Evolutionary conservation across 2,113 vertebrate species (phyloP).

Genomic region (Indicator maculatus): DNA sequence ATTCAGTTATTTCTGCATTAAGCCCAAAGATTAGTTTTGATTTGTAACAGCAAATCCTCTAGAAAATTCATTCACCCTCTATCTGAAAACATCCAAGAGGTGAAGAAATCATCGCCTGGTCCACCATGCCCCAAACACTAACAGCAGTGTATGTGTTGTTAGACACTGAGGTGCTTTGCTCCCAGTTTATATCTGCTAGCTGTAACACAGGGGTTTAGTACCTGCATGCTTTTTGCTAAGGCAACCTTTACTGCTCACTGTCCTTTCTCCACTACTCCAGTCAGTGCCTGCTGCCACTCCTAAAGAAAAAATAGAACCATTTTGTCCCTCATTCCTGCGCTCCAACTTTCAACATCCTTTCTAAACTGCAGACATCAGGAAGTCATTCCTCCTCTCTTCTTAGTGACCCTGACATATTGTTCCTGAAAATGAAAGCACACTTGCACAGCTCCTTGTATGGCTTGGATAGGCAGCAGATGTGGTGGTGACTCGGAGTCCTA

Average conservation of each 20-base stretch:
- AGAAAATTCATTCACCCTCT: background rate
- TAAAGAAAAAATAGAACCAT: background rate
- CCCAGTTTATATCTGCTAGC: background rate
- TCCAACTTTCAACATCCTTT: background rate
- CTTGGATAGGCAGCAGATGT: background rate
- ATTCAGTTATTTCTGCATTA: background rate
- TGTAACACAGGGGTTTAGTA: background rate
- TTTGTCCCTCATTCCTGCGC: background rate
- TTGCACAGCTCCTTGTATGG: background rate
- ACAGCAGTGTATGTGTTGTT: rapidly evolving
- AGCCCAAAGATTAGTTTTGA: background rate
- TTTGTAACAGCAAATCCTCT: background rate
- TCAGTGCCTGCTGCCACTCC: background rate
- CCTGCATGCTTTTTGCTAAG: background rate
- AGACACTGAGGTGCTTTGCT: background rate
- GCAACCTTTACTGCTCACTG: background rate
- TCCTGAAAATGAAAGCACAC: background rate
- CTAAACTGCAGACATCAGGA: background rate
- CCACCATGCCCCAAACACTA: background rate
- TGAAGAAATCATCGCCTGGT: background rate
- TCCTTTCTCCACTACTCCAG: background rate
- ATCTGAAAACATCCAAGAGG: background rate
- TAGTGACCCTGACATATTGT: background rate
- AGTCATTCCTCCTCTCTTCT: background rate
- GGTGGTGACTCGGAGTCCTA: background rate